Evolutionary conservation across 1,140 invertebrate species (phyloP).

Genomic region (Macrobrachium nipponense): DNA sequence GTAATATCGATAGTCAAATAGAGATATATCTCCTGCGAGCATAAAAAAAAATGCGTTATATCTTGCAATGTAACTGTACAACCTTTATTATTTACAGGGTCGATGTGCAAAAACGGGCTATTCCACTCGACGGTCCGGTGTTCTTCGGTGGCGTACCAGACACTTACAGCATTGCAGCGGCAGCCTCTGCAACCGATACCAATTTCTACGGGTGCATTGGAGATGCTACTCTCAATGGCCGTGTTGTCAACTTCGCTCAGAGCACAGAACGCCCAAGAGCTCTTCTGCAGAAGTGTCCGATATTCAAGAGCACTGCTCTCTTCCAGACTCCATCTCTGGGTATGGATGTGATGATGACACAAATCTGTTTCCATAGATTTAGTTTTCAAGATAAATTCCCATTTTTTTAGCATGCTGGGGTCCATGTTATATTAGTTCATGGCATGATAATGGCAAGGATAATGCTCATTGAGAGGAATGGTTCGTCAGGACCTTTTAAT

Average conservation of each 20-base stretch:
- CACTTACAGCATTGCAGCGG: conserved; percentile 69
- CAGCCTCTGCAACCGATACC: conserved; percentile 67
- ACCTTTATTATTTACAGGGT: conserved; percentile 32
- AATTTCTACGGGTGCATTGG: conserved; percentile 87
- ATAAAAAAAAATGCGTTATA: background rate
- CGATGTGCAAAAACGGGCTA: conserved; percentile 28
- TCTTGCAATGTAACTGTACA: conserved; percentile 13
- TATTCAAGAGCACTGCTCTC: conserved; percentile 60
- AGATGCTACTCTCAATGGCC: conserved; percentile 86
- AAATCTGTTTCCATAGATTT: background rate
- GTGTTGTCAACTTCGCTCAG: conserved; percentile 84
- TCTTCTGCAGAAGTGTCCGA: conserved; percentile 77
- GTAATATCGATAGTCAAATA: too few species aligned
- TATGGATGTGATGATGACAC: conserved; percentile 17
- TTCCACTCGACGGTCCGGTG: conserved; percentile 68
- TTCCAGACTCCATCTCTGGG: conserved; percentile 52
- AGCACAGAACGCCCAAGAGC: conserved; percentile 76
- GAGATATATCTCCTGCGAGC: conserved; percentile 37
- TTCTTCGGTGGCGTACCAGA: conserved; percentile 88
- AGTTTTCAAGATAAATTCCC: background rate
- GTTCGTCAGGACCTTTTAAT: too few species aligned
- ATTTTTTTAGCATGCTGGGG: too few species aligned
- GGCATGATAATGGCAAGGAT: too few species aligned
- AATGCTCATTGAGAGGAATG: too few species aligned
- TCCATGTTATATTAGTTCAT: too few species aligned